A percentile compares a stretch with the other conserved stretches of the same genome.
Evolutionary conservation across 2,797 vertebrate genomes (phyloP).

Genomic region (Sebastes glaucus): DNA sequence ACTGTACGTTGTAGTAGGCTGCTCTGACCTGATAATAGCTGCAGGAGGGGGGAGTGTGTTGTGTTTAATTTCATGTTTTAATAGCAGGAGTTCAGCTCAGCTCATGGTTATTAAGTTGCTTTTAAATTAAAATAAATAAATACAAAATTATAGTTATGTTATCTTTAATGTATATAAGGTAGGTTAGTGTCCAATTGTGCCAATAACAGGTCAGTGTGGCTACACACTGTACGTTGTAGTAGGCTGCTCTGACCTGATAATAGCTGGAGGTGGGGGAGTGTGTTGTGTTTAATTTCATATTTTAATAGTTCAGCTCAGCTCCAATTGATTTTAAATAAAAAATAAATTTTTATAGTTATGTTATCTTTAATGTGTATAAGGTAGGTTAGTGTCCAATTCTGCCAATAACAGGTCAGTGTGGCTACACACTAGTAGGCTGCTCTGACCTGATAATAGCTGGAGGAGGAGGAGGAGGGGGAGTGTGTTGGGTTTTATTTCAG

Average conservation of each 20-base stretch:
- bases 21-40: constrained; percentile 65
- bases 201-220: constrained; percentile 74
- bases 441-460: constrained; percentile 62
- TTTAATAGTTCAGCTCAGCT: not conserved
- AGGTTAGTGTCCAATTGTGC: constrained; percentile 18
- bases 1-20: constrained; percentile 63
- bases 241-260: constrained; percentile 69
- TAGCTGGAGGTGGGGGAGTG: not conserved
- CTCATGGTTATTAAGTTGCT: not conserved
- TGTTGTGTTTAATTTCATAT: not conserved
- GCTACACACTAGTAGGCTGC: constrained; percentile 66
- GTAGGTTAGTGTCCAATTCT: constrained; percentile 19
- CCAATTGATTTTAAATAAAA: not conserved
- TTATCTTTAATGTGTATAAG: constrained; percentile 8
- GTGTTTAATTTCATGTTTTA: not conserved
- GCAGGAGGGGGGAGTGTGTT: not conserved
- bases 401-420: constrained; percentile 71
- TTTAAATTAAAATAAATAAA: not conserved
- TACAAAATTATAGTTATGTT: not conserved
- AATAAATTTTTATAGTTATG: not conserved
- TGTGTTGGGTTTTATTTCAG: not conserved
- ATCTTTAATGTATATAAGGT: constrained; percentile 7
- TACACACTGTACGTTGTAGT: constrained; percentile 62
- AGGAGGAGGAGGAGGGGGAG: too few relatives aligned
- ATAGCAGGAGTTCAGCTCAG: not conserved